A percentile compares a stretch with the other conserved stretches of the same genome.
Evolutionary conservation across 2,797 vertebrate species (phyloP).

Genomic region (Gambusia yucatana): DNA sequence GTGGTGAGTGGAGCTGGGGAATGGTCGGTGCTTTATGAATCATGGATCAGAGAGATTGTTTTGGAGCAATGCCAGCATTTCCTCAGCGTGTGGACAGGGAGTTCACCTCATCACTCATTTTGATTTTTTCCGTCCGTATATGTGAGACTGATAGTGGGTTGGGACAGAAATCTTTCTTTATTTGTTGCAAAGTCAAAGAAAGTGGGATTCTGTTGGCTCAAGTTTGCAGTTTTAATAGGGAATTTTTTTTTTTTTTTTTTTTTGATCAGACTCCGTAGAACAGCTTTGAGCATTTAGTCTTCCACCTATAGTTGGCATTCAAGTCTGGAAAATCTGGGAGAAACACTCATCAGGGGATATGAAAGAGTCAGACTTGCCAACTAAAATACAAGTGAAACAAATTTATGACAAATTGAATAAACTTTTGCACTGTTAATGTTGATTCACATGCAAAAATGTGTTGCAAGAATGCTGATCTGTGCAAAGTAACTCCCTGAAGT

Average conservation of each 20-base stretch:
- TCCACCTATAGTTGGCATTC: neutral
- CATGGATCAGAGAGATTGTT: constrained; percentile 38
- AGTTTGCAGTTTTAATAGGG: neutral
- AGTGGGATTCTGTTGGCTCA: neutral
- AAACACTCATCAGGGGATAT: neutral
- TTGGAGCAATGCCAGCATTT: constrained; percentile 38
- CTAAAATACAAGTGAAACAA: neutral
- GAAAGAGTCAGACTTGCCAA: neutral
- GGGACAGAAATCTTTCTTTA: neutral
- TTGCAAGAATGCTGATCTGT: neutral
- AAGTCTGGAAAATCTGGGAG: neutral
- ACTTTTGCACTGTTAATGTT: neutral
- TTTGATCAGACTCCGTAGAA: neutral
- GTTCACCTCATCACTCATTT: constrained; percentile 25
- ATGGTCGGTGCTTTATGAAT: constrained; percentile 56
- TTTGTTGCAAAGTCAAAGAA: neutral
- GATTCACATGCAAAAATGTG: neutral
- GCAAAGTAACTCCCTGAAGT: neutral
- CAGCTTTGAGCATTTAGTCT: neutral
- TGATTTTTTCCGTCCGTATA: neutral
- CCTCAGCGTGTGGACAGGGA: constrained; percentile 35
- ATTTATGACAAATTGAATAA: neutral
- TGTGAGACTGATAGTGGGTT: neutral
- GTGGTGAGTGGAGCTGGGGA: constrained; percentile 42
- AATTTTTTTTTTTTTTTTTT: neutral